Conservation (phyloP, 2,888 invertebrate species). For the Hydropsyche betteni region DNA sequence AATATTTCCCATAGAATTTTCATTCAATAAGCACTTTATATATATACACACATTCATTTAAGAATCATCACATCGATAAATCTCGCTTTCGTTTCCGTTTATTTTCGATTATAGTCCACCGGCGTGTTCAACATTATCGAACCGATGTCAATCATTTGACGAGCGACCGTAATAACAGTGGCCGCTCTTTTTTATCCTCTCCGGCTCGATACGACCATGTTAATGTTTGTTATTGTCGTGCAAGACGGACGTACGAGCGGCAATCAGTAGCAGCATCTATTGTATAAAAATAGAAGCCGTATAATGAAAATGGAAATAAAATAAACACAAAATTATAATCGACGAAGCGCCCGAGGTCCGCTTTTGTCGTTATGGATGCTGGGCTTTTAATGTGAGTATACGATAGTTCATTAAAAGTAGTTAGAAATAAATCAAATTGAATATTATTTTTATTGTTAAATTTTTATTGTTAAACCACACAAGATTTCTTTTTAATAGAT, state of each 20-base stretch:
- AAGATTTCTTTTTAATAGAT: too few species aligned
- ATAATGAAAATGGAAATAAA: neutral
- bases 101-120: constrained; percentile 29
- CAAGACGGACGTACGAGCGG: constrained; percentile 29
- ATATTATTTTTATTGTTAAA: too few species aligned
- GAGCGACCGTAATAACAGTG: constrained; percentile 15
- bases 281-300: constrained; percentile 9
- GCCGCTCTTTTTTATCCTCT: neutral
- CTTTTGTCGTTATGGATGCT: too few species aligned
- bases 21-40: too few species aligned
- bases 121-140: constrained; percentile 22
- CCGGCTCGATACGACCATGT: neutral
- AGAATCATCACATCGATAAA: constrained; percentile 12
- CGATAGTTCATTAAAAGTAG: too few species aligned
- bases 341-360: too few species aligned
- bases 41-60: too few species aligned
- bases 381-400: too few species aligned
- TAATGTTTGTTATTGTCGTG: constrained; percentile 39
- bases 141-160: constrained; percentile 28
- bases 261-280: constrained; percentile 37
- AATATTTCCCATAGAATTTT: too few species aligned
- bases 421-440: too few species aligned
- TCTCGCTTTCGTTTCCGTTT: constrained; percentile 28
- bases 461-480: too few species aligned
- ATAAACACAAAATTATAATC: neutral